Conservation (phyloP, 2,888 invertebrate genomes). For the Allophyes oxyacanthae region DNA sequence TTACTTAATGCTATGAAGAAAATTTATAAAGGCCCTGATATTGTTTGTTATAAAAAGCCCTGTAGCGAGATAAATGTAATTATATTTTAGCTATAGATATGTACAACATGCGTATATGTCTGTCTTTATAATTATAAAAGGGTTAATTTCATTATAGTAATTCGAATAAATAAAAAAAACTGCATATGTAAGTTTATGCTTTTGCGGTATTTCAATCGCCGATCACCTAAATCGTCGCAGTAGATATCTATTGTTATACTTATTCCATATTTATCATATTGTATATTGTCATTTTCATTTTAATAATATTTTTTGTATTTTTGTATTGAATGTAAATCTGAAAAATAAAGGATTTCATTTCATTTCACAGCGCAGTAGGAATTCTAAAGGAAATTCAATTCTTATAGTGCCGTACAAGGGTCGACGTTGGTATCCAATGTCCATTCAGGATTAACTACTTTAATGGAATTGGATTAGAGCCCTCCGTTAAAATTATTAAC, state of each 20-base stretch:
- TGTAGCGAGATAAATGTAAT: slow-evolving; percentile 16
- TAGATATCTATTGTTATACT: too few species aligned
- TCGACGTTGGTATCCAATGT: slow-evolving; percentile 17
- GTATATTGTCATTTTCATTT: too few species aligned
- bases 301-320: too few species aligned
- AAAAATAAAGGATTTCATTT: too few species aligned
- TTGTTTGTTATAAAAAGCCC: neutral
- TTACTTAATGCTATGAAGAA: slow-evolving; percentile 18
- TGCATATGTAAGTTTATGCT: slow-evolving; percentile 28
- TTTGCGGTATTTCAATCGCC: slow-evolving; percentile 18
- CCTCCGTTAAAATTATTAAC: too few species aligned
- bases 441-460: slow-evolving; percentile 33
- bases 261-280: too few species aligned
- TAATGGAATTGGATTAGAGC: neutral
- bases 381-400: slow-evolving; percentile 35
- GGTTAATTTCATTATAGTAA: slow-evolving; percentile 24
- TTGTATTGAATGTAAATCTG: too few species aligned
- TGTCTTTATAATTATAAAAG: neutral
- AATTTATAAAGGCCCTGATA: slow-evolving; percentile 11
- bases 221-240: too few species aligned
- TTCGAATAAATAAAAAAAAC: slow-evolving; percentile 19
- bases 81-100: too few species aligned
- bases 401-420: slow-evolving; percentile 2
- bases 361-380: slow-evolving; percentile 1
- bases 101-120: too few species aligned